Evolutionary conservation across 2,797 vertebrate species (phyloP).

Genomic region (Coendou prehensilis): DNA sequence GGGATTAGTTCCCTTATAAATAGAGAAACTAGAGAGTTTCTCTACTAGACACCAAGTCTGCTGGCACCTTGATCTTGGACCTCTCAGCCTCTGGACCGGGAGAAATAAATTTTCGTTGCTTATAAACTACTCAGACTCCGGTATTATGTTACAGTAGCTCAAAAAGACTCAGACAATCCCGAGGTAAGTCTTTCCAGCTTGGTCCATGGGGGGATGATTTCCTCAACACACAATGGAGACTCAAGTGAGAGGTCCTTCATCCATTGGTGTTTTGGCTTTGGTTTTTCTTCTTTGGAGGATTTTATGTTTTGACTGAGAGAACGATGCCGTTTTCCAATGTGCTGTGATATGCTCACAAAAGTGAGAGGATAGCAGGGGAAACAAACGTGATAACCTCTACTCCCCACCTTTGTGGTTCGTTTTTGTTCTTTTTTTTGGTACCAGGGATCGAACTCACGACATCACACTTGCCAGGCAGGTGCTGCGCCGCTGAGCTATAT

Average conservation of each 20-base stretch:
- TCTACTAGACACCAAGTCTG: neutral
- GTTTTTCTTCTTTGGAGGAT: neutral
- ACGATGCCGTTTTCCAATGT: neutral
- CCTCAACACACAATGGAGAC: neutral
- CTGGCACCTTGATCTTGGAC: neutral
- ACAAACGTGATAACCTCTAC: neutral
- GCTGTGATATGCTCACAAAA: neutral
- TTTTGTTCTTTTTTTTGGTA: too few relatives aligned
- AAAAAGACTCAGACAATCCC: neutral
- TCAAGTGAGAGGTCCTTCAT: neutral
- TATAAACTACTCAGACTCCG: neutral
- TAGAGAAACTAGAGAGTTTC: neutral
- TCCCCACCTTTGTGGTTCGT: neutral
- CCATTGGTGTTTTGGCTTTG: neutral
- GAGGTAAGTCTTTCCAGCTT: neutral
- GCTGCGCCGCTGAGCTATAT: too few relatives aligned
- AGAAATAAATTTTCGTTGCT: neutral
- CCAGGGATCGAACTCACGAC: too few relatives aligned
- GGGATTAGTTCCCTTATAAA: neutral
- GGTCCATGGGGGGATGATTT: neutral
- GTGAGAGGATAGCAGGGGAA: neutral
- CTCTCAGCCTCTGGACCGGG: neutral
- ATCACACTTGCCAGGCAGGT: too few relatives aligned
- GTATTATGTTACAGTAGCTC: neutral
- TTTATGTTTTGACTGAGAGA: neutral